Conservation (phyloP, 1,140 invertebrate genomes). For the Aradophagus sp. region DNA sequence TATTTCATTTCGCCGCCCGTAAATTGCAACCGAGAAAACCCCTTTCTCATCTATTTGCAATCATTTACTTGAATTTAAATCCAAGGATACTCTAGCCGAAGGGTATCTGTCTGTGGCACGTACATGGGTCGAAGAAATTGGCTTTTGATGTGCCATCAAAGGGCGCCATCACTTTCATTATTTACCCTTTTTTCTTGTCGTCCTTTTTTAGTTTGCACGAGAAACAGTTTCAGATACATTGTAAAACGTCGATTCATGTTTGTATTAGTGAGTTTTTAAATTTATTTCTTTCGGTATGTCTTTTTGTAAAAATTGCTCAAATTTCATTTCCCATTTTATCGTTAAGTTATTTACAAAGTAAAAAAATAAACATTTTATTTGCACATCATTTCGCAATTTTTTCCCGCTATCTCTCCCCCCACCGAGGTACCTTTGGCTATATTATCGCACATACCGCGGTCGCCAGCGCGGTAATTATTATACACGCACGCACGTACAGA, state of each 20-base stretch:
- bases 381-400: too few relatives aligned
- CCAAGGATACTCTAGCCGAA: conserved; percentile 32
- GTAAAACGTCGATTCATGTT: too few relatives aligned
- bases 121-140: conserved; percentile 65
- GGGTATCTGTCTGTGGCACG: conserved; percentile 66
- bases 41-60: conserved; percentile 38
- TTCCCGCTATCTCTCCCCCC: too few relatives aligned
- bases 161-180: conserved; percentile 42
- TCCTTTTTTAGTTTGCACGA: conserved; percentile 28
- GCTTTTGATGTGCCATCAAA: conserved; percentile 73
- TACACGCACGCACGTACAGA: conserved; percentile 28
- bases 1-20: too few relatives aligned
- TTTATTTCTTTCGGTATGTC: too few relatives aligned
- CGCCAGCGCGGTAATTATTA: conserved; percentile 9
- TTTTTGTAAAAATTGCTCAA: too few relatives aligned
- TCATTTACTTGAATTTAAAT: conserved; percentile 53
- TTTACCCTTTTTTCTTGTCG: too few relatives aligned
- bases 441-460: conserved; percentile 12
- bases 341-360: too few relatives aligned
- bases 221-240: conserved; percentile 21
- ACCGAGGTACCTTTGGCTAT: not conserved
- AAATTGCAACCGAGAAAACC: too few relatives aligned
- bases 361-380: not conserved
- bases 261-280: too few relatives aligned
- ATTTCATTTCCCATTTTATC: too few relatives aligned